phyloP scores from a whole-genome alignment of 2,797 vertebrate genomes.

The Sebastes jordani region DNA sequence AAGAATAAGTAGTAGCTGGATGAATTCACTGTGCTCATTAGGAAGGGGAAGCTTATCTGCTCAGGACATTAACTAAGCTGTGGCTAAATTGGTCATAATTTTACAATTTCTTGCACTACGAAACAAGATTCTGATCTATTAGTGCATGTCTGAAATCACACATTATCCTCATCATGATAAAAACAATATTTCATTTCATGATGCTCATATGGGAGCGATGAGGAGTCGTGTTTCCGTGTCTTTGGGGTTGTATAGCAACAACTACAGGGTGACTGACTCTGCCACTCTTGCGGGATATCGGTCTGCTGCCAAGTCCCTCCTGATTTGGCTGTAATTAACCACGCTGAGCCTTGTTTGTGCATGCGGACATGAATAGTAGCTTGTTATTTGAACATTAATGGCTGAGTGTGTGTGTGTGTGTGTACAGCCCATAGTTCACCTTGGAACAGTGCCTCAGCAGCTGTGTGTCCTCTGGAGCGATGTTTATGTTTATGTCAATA shows the following conservation, averaged over 20 bases:
- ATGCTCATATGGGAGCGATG: neutral
- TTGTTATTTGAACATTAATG: conserved; percentile 72
- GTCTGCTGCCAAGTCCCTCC: conserved; percentile 69
- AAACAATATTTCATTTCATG: neutral
- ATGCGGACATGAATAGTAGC: conserved; percentile 68
- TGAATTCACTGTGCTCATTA: conserved; percentile 12
- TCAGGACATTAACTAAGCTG: neutral
- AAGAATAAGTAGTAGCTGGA: neutral
- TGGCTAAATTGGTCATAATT: neutral
- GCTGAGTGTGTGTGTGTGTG: conserved; percentile 16
- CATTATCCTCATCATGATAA: neutral
- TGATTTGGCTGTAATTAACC: conserved; percentile 74
- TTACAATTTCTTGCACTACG: neutral
- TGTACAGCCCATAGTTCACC: conserved; percentile 56
- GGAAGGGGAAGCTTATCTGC: neutral
- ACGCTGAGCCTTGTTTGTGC: conserved; percentile 69
- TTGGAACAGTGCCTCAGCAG: conserved; percentile 67
- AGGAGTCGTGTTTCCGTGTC: conserved; percentile 21
- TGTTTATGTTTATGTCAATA: conserved; percentile 58
- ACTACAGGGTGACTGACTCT: conserved; percentile 67
- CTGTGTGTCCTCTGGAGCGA: conserved; percentile 62
- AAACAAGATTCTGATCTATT: neutral
- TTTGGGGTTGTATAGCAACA: conserved; percentile 69
- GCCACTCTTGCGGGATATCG: conserved; percentile 57
- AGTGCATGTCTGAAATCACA: neutral